Evolutionary conservation across 64 coral and sea anemone genomes (phyloP).

Genomic region (Platygyra sinensis): DNA sequence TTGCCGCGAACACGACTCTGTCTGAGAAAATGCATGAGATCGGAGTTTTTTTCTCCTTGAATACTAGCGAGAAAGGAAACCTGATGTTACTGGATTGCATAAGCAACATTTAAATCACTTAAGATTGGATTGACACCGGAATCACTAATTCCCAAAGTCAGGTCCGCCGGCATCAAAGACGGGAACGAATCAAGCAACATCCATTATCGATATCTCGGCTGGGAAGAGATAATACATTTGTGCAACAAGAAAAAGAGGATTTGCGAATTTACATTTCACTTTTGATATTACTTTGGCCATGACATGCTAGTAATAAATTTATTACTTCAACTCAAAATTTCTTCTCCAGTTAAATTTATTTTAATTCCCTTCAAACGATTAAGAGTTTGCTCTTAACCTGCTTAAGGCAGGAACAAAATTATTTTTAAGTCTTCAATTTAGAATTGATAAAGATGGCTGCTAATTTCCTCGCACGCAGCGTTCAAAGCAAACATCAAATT

Average conservation of each 20-base stretch:
- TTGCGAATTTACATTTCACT: not conserved
- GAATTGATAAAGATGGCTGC: not conserved
- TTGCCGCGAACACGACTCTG: not conserved
- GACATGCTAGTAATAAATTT: constrained; percentile 1
- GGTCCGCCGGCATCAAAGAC: not conserved
- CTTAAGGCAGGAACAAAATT: not conserved
- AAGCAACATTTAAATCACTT: not conserved
- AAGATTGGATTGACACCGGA: not conserved
- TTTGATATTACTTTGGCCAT: constrained; percentile 26
- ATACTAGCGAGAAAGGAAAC: not conserved
- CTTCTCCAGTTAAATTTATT: not conserved
- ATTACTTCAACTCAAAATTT: not conserved
- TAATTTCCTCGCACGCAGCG: not conserved
- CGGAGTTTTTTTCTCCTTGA: not conserved
- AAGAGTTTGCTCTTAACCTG: not conserved
- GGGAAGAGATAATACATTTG: not conserved
- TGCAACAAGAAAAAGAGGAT: not conserved
- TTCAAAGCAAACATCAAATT: constrained; percentile 3
- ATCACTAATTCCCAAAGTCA: not conserved
- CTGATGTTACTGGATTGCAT: not conserved
- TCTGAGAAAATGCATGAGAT: not conserved
- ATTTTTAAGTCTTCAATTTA: not conserved
- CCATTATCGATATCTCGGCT: not conserved
- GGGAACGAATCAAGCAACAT: not conserved
- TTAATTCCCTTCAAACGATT: not conserved